Conservation (phyloP, 1,140 invertebrate genomes). For the Tetramorium alpestre region DNA sequence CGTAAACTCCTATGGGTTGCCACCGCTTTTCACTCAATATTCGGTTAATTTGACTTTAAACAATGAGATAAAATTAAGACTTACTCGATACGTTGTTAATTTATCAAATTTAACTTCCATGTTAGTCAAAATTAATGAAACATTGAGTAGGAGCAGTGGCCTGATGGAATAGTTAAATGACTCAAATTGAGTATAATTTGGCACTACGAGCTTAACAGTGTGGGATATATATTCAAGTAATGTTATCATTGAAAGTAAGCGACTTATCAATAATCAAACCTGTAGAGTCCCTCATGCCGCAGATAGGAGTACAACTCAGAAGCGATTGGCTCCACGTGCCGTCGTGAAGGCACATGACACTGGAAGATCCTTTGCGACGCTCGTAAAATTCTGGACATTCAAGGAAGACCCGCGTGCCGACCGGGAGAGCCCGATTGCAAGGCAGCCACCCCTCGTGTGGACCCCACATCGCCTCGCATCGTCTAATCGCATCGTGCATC, state of each 20-base stretch:
- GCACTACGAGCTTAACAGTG: too few species aligned
- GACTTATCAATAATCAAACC: constrained; percentile 46
- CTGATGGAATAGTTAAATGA: too few species aligned
- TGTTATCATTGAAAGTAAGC: neutral
- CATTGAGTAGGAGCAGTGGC: too few species aligned
- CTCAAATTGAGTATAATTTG: too few species aligned
- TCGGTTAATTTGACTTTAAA: too few species aligned
- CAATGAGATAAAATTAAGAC: too few species aligned
- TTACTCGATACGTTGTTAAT: too few species aligned
- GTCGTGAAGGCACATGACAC: constrained; percentile 79
- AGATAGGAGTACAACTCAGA: constrained; percentile 79
- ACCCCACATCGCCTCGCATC: constrained; percentile 77
- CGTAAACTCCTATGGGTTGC: too few species aligned
- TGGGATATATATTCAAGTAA: too few species aligned
- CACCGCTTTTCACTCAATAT: too few species aligned
- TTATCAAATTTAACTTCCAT: too few species aligned
- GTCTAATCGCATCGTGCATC: constrained; percentile 64
- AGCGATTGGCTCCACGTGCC: constrained; percentile 81
- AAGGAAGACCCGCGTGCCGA: constrained; percentile 76
- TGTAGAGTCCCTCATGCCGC: constrained; percentile 70
- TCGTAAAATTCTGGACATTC: constrained; percentile 81
- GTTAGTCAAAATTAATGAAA: too few species aligned
- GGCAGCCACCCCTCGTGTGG: constrained; percentile 72
- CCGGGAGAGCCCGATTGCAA: constrained; percentile 74
- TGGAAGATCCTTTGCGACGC: constrained; percentile 65